Base-by-base conservation (phyloP, 2,888 invertebrate species). In the Dicranocentrus wangi region DNA sequence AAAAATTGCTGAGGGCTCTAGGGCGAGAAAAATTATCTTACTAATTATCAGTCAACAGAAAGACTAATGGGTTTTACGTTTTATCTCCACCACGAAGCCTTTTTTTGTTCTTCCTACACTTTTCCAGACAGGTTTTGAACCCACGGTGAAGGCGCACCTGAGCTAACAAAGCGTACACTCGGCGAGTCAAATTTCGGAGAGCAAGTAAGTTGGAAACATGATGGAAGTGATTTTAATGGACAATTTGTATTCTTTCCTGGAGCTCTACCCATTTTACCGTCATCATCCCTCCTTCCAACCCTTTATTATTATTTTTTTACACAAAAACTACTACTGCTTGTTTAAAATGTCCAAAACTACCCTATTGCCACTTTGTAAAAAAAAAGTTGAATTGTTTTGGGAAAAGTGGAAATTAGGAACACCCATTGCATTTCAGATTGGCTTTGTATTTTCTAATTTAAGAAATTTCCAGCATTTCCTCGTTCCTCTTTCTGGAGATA, bases 1-100 rank as follows among this genome's bases (percentile, higher is more conserved):
- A 63, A 69, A 69, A 21, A 60, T 53, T 17, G 69, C 63, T 60
- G 53, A 69, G 47, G 77, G 69, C 69, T 69, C 63, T 63, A 55
- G 77, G 77, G 71, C 55, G 78, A 71, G 71, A 70, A 78, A 78
- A 71, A 78, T 78, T 79, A 81, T 83, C 82, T 80, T 65, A 81
- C 82, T 84, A 82, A 84, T 84, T 82, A 81, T 84, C 81, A 84
- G 82, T 75, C 81, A 78, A 81, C 82, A 82, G 80, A 79, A 81
- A 82, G 83, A 84, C 81, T 84, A 84, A 84, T 83, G 83, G 79
- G 82, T 82, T 82, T 83, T 81, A 75, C 82, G 81, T 81, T n/a
- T 82, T 84, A 84, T 82, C 82, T 82, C 53, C 65, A 42, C 70
- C 82, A 65, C 60, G 25, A 42, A 77, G 69, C 69, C n/a, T 69